A percentile compares a stretch with the other conserved stretches of the same genome.
These are phyloP conservation scores for Bos indicus DNA, from an alignment of 2,113 vertebrate genomes.

Conservation along the genomic window DNA sequence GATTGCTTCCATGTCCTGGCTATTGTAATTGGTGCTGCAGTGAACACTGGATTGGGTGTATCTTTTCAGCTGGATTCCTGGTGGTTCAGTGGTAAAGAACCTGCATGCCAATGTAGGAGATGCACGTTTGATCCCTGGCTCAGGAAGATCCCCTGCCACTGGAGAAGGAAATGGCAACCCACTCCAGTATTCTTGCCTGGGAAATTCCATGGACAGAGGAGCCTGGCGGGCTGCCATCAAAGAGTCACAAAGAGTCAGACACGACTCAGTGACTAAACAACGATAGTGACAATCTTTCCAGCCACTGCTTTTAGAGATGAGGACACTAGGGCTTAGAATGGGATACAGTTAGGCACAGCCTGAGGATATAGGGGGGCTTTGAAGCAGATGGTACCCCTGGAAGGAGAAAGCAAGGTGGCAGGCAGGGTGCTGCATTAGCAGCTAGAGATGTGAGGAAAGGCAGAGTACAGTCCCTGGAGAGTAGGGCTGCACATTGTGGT, in stretches of 20 bases:
- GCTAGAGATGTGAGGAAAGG: too few species aligned
- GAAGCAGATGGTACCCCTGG: neutral
- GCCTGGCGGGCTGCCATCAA: neutral
- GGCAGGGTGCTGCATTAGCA: accelerated
- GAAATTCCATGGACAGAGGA: neutral
- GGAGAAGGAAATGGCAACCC: neutral
- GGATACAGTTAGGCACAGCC: neutral
- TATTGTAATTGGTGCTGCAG: neutral
- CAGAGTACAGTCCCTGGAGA: accelerated
- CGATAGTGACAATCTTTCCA: neutral
- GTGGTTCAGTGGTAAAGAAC: neutral
- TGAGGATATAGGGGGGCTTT: neutral
- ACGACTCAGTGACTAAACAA: neutral
- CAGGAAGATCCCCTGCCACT: neutral
- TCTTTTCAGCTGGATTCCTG: neutral
- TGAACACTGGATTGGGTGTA: neutral
- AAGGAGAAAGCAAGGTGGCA: neutral
- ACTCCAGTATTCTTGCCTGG: neutral
- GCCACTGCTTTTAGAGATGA: neutral
- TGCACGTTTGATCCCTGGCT: neutral
- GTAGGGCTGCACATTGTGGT: accelerated
- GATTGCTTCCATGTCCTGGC: neutral
- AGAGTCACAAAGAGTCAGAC: neutral
- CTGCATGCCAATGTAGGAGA: neutral
- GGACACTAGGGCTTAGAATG: neutral